Conservation (phyloP, 2,797 vertebrate species). For the Platalea minor region DNA sequence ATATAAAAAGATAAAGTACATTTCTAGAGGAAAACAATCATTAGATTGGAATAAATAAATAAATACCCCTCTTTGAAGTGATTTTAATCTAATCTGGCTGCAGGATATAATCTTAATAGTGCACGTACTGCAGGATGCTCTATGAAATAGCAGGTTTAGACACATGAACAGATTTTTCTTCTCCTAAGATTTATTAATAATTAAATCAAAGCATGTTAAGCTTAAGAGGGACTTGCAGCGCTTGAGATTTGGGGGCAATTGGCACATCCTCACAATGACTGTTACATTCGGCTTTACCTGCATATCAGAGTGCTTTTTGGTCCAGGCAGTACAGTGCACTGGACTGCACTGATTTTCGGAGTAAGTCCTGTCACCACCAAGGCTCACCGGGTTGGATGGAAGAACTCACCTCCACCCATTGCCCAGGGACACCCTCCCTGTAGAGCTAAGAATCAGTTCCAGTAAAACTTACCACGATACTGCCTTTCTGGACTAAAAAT, state of each 20-base stretch:
- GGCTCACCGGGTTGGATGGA: not conserved
- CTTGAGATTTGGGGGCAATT: not conserved
- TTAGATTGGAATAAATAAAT: conserved; percentile 52
- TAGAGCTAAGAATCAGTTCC: not conserved
- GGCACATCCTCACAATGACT: not conserved
- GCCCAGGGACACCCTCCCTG: not conserved
- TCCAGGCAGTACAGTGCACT: not conserved
- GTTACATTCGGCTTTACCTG: not conserved
- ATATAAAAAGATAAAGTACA: not conserved
- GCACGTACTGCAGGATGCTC: not conserved
- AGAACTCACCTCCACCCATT: not conserved
- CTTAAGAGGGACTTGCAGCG: conserved; percentile 9
- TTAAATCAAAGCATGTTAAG: conserved; percentile 40
- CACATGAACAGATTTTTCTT: not conserved
- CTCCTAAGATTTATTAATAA: conserved; percentile 41
- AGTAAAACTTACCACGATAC: not conserved
- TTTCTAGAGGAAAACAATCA: conserved; percentile 24
- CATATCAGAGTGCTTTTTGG: not conserved
- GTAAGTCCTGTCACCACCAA: not conserved
- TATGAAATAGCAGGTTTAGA: conserved; percentile 22
- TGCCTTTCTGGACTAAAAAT: not conserved
- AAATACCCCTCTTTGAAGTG: conserved; percentile 33
- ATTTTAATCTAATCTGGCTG: conserved; percentile 56
- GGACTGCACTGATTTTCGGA: not conserved
- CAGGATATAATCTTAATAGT: conserved; percentile 27